phyloP scores from a whole-genome alignment of 2,888 invertebrate genomes.

The Drosophila trichaetosa region DNA sequence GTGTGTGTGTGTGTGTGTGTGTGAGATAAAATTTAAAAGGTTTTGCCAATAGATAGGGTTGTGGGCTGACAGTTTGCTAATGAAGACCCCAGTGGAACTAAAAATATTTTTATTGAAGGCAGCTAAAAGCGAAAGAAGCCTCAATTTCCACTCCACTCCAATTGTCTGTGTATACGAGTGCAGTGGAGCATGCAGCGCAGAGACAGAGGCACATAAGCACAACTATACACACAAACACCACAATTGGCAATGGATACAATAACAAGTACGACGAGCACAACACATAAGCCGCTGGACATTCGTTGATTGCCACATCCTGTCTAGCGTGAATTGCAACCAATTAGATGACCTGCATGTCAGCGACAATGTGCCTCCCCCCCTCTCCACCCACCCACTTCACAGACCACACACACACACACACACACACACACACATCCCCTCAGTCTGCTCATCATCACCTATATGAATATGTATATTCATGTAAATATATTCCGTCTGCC shows the following conservation, averaged over 20 bases:
- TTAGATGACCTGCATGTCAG: conserved; percentile 73
- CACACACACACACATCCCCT: neutral
- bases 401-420: neutral
- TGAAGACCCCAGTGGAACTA: conserved; percentile 22
- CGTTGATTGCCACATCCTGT: conserved; percentile 73
- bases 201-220: neutral
- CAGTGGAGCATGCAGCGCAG: conserved; percentile 19
- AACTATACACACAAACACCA: conserved; percentile 11
- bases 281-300: conserved; percentile 74
- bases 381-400: neutral
- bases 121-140: conserved; percentile 13
- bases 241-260: conserved; percentile 48
- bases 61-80: conserved; percentile 11
- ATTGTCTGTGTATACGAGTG: conserved; percentile 46
- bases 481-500: conserved; percentile 6
- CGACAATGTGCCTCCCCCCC: conserved; percentile 8
- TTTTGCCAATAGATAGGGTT: neutral
- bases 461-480: conserved; percentile 7
- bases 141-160: conserved; percentile 7
- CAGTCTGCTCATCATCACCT: neutral
- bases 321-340: conserved; percentile 70
- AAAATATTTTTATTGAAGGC: conserved; percentile 52
- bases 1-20: neutral
- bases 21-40: conserved; percentile 3
- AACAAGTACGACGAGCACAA: conserved; percentile 42